Conservation (phyloP, 2,113 vertebrate genomes). For the Elephantulus edwardii region DNA sequence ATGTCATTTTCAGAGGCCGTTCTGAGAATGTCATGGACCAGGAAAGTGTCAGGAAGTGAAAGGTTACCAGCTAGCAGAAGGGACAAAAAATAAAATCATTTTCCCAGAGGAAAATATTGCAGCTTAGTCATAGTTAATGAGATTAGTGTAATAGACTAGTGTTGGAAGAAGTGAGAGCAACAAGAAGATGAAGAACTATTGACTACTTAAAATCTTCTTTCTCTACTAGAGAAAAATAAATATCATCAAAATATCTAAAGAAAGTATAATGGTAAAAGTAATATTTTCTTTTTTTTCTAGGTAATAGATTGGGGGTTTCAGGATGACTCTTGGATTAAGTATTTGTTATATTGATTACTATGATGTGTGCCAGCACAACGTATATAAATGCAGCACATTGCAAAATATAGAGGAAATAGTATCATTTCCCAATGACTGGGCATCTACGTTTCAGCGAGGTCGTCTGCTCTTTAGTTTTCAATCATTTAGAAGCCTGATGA, state of each 20-base stretch:
- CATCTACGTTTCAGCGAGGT: background rate
- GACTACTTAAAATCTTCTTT: background rate
- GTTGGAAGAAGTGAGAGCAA: constrained; percentile 34
- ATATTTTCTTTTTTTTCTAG: background rate
- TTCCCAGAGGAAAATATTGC: constrained; percentile 58
- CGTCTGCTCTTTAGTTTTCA: background rate
- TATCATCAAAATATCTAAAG: constrained; percentile 22
- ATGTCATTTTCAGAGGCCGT: constrained; percentile 69
- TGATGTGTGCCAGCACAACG: background rate
- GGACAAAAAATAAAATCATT: constrained; percentile 67
- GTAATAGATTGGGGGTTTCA: background rate
- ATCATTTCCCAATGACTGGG: background rate
- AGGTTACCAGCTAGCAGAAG: constrained; percentile 69
- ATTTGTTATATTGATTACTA: constrained; percentile 14
- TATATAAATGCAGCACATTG: background rate
- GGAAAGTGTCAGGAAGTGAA: constrained; percentile 72
- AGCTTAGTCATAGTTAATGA: constrained; percentile 79
- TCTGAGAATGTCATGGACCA: constrained; percentile 53
- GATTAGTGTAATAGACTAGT: constrained; percentile 68
- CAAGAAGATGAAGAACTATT: constrained; percentile 35
- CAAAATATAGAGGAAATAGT: background rate
- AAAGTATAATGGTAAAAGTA: background rate
- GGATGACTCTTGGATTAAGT: background rate
- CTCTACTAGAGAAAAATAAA: constrained; percentile 44
- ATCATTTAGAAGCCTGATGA: background rate